Base-by-base conservation (phyloP, 2,113 vertebrate species). In the Xenus cinereus region DNA sequence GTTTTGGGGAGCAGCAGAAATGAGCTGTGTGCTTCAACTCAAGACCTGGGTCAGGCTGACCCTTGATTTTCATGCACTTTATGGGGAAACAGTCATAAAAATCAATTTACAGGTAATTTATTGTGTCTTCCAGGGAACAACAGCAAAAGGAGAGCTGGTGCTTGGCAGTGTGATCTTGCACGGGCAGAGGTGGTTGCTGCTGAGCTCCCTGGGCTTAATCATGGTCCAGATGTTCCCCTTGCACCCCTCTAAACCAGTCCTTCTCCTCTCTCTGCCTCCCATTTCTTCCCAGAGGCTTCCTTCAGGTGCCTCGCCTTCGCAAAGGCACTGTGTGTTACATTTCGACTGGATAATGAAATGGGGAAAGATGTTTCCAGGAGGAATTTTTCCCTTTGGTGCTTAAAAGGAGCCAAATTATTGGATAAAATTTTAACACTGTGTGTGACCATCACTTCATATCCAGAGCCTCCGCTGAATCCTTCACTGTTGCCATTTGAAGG, bases 401-500 rank as follows among this genome's bases (percentile, higher is more conserved):
- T 84, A 57, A 64, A 76, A 13, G 9, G 19, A 90, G 18, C 18
- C 46, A 88, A 75, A 87, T 43, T 45, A 21, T n/a, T 2, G 3
- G 1, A 23, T 63, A 23, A 78, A 84, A 75, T 46, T 15, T 3
- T n/a, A 32, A n/a, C 46, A 23, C 1, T 9, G 13, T 6, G 8
- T 41, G 33, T 51, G 75, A 79, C 28, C 53, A 76, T 30, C 12
- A 4, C 14, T 35, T 37, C 8, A 8, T 12, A 8, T 54, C 37
- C 67, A n/a, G 27, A 75, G 26, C 9, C 1, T 15, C 21, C 46
- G 26, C 39, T 43, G 68, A 77, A 45, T 12, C 19, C 43, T 83
- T 83, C 0, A 1, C n/a, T 57, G n/a, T 4, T 53, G 33, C 26
- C 3, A 2, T 72, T 60, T 6, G 8, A 37, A 72, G 0, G 2